These are phyloP conservation scores for Strix uralensis DNA, from an alignment of 2,113 vertebrate genomes.

Conservation along the genomic window DNA sequence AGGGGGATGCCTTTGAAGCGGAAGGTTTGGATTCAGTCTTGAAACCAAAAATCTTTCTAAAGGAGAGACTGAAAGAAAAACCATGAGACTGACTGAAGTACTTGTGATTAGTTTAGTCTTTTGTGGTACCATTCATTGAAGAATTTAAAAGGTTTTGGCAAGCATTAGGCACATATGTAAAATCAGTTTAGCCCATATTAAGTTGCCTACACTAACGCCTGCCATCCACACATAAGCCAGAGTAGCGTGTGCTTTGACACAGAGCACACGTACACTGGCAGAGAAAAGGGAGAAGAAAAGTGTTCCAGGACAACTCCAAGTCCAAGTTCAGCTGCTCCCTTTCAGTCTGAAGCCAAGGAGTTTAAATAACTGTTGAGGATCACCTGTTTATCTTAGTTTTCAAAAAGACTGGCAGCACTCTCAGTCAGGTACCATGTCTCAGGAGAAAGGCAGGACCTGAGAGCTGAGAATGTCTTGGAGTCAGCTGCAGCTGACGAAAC, in stretches of 20 bases:
- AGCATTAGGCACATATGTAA: background rate
- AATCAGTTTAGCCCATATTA: background rate
- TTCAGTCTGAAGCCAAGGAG: background rate
- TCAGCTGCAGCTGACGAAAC: background rate
- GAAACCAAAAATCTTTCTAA: background rate
- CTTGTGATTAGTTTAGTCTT: background rate
- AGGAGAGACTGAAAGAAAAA: background rate
- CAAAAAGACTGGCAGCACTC: background rate
- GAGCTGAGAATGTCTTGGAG: background rate
- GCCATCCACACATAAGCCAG: background rate
- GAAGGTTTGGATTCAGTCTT: background rate
- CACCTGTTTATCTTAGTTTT: background rate
- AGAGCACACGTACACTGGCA: background rate
- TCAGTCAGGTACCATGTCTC: background rate
- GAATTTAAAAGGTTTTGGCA: background rate
- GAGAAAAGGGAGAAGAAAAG: background rate
- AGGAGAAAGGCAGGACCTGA: background rate
- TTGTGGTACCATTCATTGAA: background rate
- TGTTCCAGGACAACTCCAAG: background rate
- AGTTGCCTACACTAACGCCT: background rate
- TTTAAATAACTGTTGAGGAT: background rate
- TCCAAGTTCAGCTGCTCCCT: background rate
- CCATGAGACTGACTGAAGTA: background rate
- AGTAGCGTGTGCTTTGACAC: background rate
- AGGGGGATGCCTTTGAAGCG: background rate